Evolutionary conservation across 92 coral and sea anemone species (phyloP), one percentile per base, ranked within the genome.

Genomic region (Zoanthus sansibaricus): DNA sequence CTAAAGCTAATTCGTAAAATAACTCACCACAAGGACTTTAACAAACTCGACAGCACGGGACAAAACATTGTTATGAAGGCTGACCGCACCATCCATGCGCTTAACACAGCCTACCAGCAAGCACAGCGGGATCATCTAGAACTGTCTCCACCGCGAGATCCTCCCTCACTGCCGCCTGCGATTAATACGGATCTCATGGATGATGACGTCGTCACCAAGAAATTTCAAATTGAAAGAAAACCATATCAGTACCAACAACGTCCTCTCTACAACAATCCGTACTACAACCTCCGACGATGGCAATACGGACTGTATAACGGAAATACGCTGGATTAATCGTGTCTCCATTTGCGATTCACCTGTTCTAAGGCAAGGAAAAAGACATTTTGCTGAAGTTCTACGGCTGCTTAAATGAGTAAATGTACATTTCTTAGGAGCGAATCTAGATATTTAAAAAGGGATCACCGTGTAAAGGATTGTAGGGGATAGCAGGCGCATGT

Each of bases 241-340:
- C 96, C 98, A 11, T 90, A 92, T 75, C 96, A 93, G 78, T 87
- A 78, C 80, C 75, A 77, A 30, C 86, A 85, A 55, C 93, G 86
- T 42, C 77, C 85, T 54, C 71, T 82, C 17, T 76, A 73, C 52
- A 87, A 71, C 25, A 93, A 94, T 1, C 95, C 95, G 17, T 94
- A 94, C 89, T 82, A 59, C 16, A 93, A 84, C 82, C 79, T 93
- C 3, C 90, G 87, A 78, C 89, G 96, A 11, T 88, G 94, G 80
- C 93, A 86, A 64, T 94, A 91, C 69, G 98, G 98, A 6, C 88
- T 91, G 9, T 94, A 94, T 85, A 94, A 94, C 64, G 98, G 98
- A 15, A 94, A 94, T 80, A 48, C 72, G 20, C 94, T 95, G 33
- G 94, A 83, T 75, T 48, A 48, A 31, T 30, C 14, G 13, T 5